Base-by-base conservation (phyloP, 2,888 invertebrate species). In the Sinotaia quadrata region DNA sequence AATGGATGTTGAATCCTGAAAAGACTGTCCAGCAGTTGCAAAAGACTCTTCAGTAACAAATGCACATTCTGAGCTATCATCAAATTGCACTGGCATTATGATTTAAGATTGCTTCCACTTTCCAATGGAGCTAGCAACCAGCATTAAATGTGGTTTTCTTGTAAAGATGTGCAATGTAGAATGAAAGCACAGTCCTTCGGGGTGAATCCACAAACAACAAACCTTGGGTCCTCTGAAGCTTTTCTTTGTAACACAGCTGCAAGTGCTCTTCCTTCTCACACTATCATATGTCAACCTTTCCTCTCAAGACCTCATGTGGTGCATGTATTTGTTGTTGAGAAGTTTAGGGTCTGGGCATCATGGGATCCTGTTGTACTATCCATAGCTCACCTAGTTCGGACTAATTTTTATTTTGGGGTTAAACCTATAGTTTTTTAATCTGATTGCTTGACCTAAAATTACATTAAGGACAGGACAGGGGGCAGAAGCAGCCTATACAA, bases 281-380 rank as follows among this genome's bases (percentile, higher is more conserved):
- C 65, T 65, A 65, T 47, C 54, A 65, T 36, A 65, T 54, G 65
- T 65, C 65, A 65, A 65, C 65, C 65, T 65, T 65, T 65, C 65
- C 65, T 65, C 65, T 65, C 65, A 65, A 65, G 65, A 65, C 65
- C 65, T 65, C 54, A 44, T 65, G 65, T 65, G 65, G 65, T 65
- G 65, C 65, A 65, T 65, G 65, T 65, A 56, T 52, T 54, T 65
- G 65, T 65, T 65, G 65, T 65, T 65, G 65, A 65, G 54, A 65
- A 65, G 56, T 54, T 65, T 52, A 65, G 65, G 65, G 65, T 65
- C 65, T 65, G 65, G 65, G 65, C 65, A 56, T 65, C 54, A 65
- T 52, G 65, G 65, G 65, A 51, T 29, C 21, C 24, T 49, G 33
- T 49, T 60, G 47, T 15, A 33, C 21, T 33, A 31, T 36, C 56